phyloP scores from a whole-genome alignment of 2,888 invertebrate species.

The Pegoplata infirma region DNA sequence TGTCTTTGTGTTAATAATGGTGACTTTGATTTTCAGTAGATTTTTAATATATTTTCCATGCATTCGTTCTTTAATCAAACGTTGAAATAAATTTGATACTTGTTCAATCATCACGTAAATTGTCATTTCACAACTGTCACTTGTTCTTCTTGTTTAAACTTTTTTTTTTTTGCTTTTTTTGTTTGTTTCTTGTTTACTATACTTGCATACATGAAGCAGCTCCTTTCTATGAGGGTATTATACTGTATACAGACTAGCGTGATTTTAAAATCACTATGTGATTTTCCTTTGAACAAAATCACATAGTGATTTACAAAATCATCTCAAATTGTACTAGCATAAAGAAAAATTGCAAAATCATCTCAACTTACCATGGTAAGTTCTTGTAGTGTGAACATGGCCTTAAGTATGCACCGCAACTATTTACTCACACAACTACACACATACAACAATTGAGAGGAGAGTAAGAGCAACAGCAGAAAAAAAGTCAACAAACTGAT shows the following conservation, averaged over 20 bases:
- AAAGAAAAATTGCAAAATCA: no score
- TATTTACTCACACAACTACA: not conserved
- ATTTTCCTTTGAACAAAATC: no score
- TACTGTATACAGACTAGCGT: no score
- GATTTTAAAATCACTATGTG: no score
- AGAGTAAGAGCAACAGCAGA: slow-evolving; percentile 66
- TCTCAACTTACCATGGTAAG: no score
- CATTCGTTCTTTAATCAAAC: slow-evolving; percentile 18
- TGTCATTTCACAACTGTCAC: slow-evolving; percentile 60
- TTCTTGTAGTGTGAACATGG: no score
- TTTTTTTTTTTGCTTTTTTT: no score
- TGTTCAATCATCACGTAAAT: slow-evolving; percentile 59
- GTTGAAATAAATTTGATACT: slow-evolving; percentile 52
- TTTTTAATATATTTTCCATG: not conserved
- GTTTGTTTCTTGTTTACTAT: no score
- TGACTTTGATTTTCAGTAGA: not conserved
- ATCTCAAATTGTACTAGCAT: no score
- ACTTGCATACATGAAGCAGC: not conserved
- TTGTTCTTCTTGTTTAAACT: slow-evolving; percentile 32
- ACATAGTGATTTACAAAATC: no score
- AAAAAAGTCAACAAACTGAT: slow-evolving; percentile 74
- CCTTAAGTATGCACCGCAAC: no score
- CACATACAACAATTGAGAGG: slow-evolving; percentile 67
- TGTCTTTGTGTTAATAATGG: no score
- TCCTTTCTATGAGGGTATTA: not conserved